phyloP scores from a whole-genome alignment of 2,888 invertebrate genomes.

The Andricus curvator region DNA sequence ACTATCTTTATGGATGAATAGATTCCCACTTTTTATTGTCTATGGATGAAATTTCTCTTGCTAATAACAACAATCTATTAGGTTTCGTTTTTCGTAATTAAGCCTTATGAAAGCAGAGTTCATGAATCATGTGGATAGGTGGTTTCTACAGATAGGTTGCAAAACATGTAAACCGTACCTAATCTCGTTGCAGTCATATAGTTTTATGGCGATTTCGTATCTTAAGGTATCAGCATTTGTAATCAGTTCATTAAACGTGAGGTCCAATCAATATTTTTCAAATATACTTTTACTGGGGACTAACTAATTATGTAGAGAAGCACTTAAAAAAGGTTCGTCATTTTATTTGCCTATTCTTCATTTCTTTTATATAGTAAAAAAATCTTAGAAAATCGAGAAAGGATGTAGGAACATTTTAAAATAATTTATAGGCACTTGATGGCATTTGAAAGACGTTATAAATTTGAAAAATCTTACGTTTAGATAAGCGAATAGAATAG shows the following conservation, averaged over 20 bases:
- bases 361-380: no score
- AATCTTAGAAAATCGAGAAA: no score
- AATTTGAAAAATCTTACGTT: no score
- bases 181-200: constrained; percentile 9
- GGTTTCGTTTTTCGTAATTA: constrained; percentile 32
- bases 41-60: neutral
- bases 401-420: no score
- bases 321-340: neutral
- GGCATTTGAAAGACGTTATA: no score
- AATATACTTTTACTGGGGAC: neutral
- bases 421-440: no score
- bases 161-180: constrained; percentile 26
- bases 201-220: constrained; percentile 15
- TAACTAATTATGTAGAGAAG: neutral
- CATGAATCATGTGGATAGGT: constrained; percentile 25
- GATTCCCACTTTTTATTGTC: neutral
- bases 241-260: neutral
- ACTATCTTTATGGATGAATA: neutral
- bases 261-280: neutral
- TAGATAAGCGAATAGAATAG: no score
- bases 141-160: constrained; percentile 29
- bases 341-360: no score
- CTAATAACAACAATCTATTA: neutral
- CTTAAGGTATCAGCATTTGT: constrained; percentile 2
- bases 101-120: constrained; percentile 26